Evolutionary conservation across 1,140 invertebrate species (phyloP), one percentile per base, ranked within the genome.

Genomic region (Danaus plexippus): DNA sequence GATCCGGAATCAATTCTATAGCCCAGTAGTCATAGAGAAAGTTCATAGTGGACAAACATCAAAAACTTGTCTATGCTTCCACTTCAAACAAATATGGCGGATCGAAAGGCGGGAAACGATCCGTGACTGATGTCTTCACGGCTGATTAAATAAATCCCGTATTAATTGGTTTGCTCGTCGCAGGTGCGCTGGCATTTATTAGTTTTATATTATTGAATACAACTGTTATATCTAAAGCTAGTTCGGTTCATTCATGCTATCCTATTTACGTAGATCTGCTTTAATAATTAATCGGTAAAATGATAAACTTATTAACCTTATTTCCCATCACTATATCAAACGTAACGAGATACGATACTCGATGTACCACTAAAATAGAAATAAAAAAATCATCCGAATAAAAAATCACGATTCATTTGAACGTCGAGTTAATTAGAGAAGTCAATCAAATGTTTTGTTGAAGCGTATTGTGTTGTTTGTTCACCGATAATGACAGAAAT

Each of bases 21-120:
- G 69, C 64, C 64, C 64, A 66, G 70, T 69, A 75, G 71, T 76
- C 70, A 59, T 47, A 51, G 68, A 66, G 71, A 74, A 75, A 71
- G 71, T 73, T 59, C 62, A 69, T 22, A 51, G 45, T 59, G 44
- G 15, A 48, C 48, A 69, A 69, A 74, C 59, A 75, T 61, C 60
- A 63, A 60, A 57, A 67, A 65, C 62, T 64, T 58, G 57, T 66
- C 58, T 40, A 50, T 60, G 49, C 13, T 51, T 32, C 57, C 64
- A 57, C 54, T 57, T 51, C 47, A 70, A 66, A 69, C 60, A 68
- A 70, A 67, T 61, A 67, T 64, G 64, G 68, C 61, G 57, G 59
- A 42, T 58, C 13, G 61, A 64, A 70, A 66, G 58, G 60, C 61
- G 61, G 58, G 61, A 65, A 67, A 61, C 56, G 49, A 61, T 32